Evolutionary conservation across 2,888 invertebrate genomes (phyloP).

Genomic region (Cepaea hortensis): DNA sequence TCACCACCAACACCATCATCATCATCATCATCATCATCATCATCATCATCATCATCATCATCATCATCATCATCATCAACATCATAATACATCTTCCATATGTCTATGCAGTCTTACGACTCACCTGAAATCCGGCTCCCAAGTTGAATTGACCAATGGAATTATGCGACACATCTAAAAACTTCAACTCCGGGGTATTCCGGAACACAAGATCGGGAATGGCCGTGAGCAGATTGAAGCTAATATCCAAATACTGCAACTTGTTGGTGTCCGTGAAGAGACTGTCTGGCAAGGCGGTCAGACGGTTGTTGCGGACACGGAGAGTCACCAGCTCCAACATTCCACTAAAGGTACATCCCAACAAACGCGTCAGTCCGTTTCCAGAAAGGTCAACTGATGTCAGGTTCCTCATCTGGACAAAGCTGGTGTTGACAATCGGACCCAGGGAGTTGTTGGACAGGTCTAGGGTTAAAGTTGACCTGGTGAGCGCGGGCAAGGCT

Average conservation of each 20-base stretch:
- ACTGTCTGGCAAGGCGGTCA: constrained; percentile 55
- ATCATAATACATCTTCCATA: too few species aligned
- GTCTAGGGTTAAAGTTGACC: constrained; percentile 47
- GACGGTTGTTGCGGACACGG: constrained; percentile 55
- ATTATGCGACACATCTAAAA: constrained; percentile 62
- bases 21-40: too few species aligned
- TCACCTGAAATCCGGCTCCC: constrained; percentile 57
- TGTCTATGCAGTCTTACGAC: constrained; percentile 8
- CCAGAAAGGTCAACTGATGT: constrained; percentile 54
- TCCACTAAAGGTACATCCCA: constrained; percentile 51
- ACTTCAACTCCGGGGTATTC: constrained; percentile 53
- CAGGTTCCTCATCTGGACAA: constrained; percentile 47
- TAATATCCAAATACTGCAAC: constrained; percentile 60
- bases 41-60: too few species aligned
- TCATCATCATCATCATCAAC: too few species aligned
- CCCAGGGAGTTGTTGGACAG: constrained; percentile 53
- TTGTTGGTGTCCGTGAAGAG: constrained; percentile 56
- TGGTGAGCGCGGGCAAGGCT: constrained; percentile 48
- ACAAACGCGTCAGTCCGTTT: constrained; percentile 52
- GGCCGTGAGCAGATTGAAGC: constrained; percentile 56
- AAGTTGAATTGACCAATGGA: constrained; percentile 55
- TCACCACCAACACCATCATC: too few species aligned
- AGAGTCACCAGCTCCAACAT: constrained; percentile 51
- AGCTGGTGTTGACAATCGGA: constrained; percentile 50
- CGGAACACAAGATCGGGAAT: constrained; percentile 57